Base-by-base conservation (phyloP, 2,888 invertebrate genomes). In the Aporophyla nigra region DNA sequence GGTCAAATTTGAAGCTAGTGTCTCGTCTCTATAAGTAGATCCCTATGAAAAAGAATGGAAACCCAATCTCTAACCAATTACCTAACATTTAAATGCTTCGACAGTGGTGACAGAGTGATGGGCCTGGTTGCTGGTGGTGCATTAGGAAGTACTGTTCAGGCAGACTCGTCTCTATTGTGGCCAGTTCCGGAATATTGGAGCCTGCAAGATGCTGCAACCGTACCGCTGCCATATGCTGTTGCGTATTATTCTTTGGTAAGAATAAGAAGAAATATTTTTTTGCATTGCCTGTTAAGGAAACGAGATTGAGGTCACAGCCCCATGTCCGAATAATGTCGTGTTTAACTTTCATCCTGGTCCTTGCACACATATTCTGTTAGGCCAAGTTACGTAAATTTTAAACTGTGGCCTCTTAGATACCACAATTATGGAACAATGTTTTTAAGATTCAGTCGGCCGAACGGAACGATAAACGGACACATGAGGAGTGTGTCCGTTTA, bases 161-260 rank as follows among this genome's bases (percentile, higher is more conserved):
- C 97, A 12, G 97, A 97, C 86, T 89, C 92, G 0, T 89, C 94
- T 49, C 90, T 97, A 53, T 74, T 92, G 1, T 98, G 98, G 98
- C 95, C 97, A 9, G 96, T 98, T 0, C 98, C 98, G 0, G 97
- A 97, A 0, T 88, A 95, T 10, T 98, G 98, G 98, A 97, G 96
- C 2, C 89, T 98, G 21, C 97, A 97, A 91, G 98, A 98, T 78
- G 98, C 98, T 5, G 98, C 98, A 0, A 98, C 98, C 0, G 97
- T 98, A 1, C 98, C 98, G 0, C 97, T 98, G 56, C 98, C 98
- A 2, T 93, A 89, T 49, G 74, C 89, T 0, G 76, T 91, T n/a
- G 94, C 94, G 0, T 93, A 89, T 76, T 94, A 94, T 77, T 92
- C 91, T 78, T 85, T 94, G 81, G 94, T 94, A 85, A 90, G 58